Evolutionary conservation across 2,888 invertebrate species (phyloP), one percentile per base, ranked within the genome.

Genomic region (Drosophila paramelanica): DNA sequence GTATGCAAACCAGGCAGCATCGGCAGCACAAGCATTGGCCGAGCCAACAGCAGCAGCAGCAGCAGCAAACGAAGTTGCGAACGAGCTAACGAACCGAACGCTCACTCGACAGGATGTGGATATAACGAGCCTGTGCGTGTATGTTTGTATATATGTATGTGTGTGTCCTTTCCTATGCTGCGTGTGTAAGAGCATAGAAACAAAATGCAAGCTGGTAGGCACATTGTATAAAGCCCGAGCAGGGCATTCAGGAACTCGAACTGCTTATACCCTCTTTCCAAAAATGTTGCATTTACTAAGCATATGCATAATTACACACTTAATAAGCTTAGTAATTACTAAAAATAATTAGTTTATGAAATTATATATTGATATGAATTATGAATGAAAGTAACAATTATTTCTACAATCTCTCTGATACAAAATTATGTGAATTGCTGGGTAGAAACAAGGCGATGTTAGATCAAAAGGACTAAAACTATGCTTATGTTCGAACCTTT

Each of bases 91-190:
- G 79, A 78, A 67, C 85, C 88, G 83, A 77, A 67, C 64, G 62
- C 47, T 41, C 67, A 67, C 73, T 89, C 88, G 81, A 77, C 84
- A 85, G 84, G 90, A 85, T 85, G 90, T 82, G 83, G 59, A 79
- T 69, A 77, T 73, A 87, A 82, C 84, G 64, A 79, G 80, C 84
- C 69, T 67, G 52, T 59, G 25, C 65, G 36, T 52, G 45, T 58
- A 31, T 39, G 39, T 49, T 20, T 50, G 39, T 50, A 23, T 39
- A n/a, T 17, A 6, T 33, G 11, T 46, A 6, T 53, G 41, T 45
- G 39, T 47, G 6, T 56, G 38, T 67, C 50, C 62, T 67, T 46
- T 61, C 17, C 79, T 55, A 36, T 62, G 67, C 46, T 67, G 68
- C 43, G 23, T 61, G 61, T 59, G 41, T 43, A 61, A 43, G 60